These are phyloP conservation scores for Picus viridis DNA, from an alignment of 2,797 vertebrate genomes.

Conservation along the genomic window DNA sequence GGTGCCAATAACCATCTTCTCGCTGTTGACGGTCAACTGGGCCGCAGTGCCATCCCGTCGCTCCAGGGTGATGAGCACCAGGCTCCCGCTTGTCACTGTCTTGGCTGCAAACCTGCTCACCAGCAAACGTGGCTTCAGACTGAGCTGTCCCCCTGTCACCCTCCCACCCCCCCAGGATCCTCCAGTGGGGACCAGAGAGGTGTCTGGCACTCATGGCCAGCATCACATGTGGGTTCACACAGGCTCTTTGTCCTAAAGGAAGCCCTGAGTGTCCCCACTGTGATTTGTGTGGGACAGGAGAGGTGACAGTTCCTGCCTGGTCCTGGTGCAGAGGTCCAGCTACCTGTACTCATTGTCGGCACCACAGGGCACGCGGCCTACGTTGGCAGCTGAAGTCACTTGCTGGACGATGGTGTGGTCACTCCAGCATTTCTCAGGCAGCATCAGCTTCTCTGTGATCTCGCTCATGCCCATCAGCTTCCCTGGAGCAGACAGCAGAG, in stretches of 20 bases:
- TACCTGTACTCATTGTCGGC: slow-evolving; percentile 94
- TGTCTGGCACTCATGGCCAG: fast-evolving
- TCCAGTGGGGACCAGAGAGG: fast-evolving
- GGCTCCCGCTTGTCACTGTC: slow-evolving; percentile 89
- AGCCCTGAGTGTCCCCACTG: not conserved
- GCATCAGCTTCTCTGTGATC: slow-evolving; percentile 88
- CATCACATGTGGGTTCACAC: not conserved
- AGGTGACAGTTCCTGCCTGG: not conserved
- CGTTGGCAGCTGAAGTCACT: slow-evolving; percentile 88
- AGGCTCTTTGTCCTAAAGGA: not conserved
- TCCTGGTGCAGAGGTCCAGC: not conserved
- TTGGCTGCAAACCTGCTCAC: slow-evolving; percentile 89
- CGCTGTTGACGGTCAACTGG: slow-evolving; percentile 93
- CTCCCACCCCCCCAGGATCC: not conserved
- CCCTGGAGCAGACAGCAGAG: slow-evolving; percentile 77
- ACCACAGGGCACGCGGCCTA: slow-evolving; percentile 93
- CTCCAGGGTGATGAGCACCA: slow-evolving; percentile 91
- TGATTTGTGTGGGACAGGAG: fast-evolving
- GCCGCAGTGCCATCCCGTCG: slow-evolving; percentile 76
- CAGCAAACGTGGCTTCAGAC: not conserved
- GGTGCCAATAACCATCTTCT: slow-evolving; percentile 98
- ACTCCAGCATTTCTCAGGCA: slow-evolving; percentile 82
- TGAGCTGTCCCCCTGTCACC: not conserved
- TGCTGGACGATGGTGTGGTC: slow-evolving; percentile 91
- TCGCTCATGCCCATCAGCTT: slow-evolving; percentile 98